Conservation (phyloP, 2,113 vertebrate genomes). For the Zootoca vivipara region DNA sequence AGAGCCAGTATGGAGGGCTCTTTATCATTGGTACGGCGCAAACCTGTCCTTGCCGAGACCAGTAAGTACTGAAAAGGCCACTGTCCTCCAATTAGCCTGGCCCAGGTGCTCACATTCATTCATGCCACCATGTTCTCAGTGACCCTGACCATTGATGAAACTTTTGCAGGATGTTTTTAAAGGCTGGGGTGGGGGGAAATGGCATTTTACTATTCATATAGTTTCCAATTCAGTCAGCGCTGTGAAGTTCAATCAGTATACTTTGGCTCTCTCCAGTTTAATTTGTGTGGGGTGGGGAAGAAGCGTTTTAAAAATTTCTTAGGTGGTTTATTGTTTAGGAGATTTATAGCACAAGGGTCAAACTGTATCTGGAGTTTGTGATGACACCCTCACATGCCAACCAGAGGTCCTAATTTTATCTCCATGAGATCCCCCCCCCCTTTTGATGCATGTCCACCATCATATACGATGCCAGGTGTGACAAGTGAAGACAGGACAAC, state of each 20-base stretch:
- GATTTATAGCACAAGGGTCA: background rate
- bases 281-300: background rate
- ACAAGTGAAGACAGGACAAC: no score
- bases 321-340: background rate
- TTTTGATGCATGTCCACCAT: no score
- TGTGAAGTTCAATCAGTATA: background rate
- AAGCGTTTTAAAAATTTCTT: background rate
- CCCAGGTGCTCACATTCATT: background rate
- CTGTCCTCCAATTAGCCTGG: no score
- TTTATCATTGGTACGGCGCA: constrained; percentile 98
- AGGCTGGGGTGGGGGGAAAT: background rate
- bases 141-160: background rate
- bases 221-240: background rate
- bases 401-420: no score
- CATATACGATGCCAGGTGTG: no score
- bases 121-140: background rate
- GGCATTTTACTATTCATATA: background rate
- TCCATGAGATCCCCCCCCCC: no score
- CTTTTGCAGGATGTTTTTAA: background rate
- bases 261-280: background rate
- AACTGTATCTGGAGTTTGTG: background rate
- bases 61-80: constrained; percentile 77
- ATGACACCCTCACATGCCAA: background rate
- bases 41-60: constrained; percentile 94
- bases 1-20: constrained; percentile 96